Conservation (phyloP, 2,797 vertebrate genomes). For the Clarias pachynema region DNA sequence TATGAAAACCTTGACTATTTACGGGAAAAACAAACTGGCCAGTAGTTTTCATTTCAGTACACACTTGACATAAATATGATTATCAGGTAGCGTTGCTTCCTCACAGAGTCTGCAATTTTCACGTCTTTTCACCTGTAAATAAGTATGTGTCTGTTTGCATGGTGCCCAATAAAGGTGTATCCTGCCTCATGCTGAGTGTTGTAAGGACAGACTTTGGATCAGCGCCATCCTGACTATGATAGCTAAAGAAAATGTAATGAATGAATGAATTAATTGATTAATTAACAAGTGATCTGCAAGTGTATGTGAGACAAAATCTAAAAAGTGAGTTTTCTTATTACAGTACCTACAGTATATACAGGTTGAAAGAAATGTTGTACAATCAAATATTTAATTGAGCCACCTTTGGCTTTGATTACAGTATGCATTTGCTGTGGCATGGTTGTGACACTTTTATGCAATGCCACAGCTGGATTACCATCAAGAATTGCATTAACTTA, state of each 20-base stretch:
- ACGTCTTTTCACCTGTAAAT: no score
- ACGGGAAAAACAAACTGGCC: no score
- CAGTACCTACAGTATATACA: not conserved
- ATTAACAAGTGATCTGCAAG: not conserved
- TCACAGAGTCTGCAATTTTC: no score
- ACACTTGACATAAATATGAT: not conserved
- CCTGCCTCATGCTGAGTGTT: not conserved
- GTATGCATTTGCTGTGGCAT: no score
- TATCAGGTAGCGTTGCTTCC: not conserved
- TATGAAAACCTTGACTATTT: constrained; percentile 5
- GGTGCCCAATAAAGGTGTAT: not conserved
- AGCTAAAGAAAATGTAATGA: not conserved
- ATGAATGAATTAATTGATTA: not conserved
- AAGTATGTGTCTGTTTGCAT: not conserved
- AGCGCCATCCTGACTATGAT: not conserved
- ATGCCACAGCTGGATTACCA: no score
- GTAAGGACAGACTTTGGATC: not conserved
- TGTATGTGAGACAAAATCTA: not conserved
- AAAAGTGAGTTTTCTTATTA: not conserved
- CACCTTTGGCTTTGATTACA: no score
- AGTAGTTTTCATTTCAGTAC: constrained; percentile 15
- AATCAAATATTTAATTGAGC: no score
- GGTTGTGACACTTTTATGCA: no score
- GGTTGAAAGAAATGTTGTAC: no score
- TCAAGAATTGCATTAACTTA: no score